phyloP scores from a whole-genome alignment of 2,113 vertebrate genomes.

The Peromyscus maniculatus region DNA sequence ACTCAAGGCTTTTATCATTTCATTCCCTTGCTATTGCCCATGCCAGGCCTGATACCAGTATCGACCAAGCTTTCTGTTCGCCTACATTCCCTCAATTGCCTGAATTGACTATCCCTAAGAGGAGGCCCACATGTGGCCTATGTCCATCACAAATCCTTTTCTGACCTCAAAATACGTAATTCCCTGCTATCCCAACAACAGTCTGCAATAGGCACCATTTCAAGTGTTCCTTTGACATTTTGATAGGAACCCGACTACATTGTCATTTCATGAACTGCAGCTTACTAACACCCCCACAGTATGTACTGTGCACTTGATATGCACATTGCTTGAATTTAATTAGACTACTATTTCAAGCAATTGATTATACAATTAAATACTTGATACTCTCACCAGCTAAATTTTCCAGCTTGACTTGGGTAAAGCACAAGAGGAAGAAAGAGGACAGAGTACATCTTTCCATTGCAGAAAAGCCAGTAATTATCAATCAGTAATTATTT shows the following conservation, averaged over 20 bases:
- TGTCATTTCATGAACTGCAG: background rate
- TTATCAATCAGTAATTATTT: constrained; percentile 79
- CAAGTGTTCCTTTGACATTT: constrained; percentile 10
- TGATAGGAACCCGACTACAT: background rate
- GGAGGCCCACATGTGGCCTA: background rate
- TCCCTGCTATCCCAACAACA: background rate
- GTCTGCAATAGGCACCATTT: background rate
- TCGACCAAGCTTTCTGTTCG: background rate
- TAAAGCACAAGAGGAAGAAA: constrained; percentile 56
- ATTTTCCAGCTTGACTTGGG: constrained; percentile 14
- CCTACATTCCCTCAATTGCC: background rate
- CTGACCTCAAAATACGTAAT: background rate
- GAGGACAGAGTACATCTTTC: background rate
- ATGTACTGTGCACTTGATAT: background rate
- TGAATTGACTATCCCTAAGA: background rate
- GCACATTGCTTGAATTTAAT: constrained; percentile 43
- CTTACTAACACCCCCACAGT: background rate
- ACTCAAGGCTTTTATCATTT: background rate
- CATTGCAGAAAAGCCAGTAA: constrained; percentile 53
- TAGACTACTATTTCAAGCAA: constrained; percentile 60
- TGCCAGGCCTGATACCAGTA: background rate
- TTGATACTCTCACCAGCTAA: background rate
- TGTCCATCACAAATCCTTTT: background rate
- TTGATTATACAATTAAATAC: constrained; percentile 52
- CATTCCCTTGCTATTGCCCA: background rate